Conservation (phyloP, 2,888 invertebrate species). For the Reticulitermes lucifugus region DNA sequence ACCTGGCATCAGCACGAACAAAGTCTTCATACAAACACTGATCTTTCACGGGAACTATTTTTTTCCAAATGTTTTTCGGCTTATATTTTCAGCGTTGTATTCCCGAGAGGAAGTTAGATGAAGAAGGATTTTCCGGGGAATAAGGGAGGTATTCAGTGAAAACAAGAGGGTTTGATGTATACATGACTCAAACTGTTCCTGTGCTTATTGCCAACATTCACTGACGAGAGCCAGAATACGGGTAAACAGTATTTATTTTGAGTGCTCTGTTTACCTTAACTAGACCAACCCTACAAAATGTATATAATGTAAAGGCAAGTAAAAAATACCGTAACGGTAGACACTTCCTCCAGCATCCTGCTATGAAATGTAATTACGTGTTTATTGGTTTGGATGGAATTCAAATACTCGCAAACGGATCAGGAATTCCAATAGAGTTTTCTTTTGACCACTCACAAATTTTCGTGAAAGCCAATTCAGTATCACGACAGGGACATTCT, state of each 20-base stretch:
- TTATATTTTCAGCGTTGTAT: neutral
- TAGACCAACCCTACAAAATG: neutral
- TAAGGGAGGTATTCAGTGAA: neutral
- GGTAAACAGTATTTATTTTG: neutral
- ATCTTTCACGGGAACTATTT: too few relatives aligned
- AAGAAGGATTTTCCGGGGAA: neutral
- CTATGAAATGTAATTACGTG: neutral
- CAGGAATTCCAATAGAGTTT: neutral
- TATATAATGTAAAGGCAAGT: neutral
- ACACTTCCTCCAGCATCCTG: neutral
- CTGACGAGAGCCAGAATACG: too few relatives aligned
- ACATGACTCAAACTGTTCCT: too few relatives aligned
- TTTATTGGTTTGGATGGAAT: neutral
- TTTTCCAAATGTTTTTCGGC: too few relatives aligned
- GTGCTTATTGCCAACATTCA: too few relatives aligned
- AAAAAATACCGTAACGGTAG: neutral
- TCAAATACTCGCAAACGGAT: neutral
- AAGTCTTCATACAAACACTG: too few relatives aligned
- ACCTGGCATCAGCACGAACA: too few relatives aligned
- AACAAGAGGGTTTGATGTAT: neutral
- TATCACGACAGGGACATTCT: too few relatives aligned
- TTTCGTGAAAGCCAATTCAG: too few relatives aligned
- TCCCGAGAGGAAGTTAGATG: constrained; percentile 5
- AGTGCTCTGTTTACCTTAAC: neutral
- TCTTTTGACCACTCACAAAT: too few relatives aligned